Conservation (phyloP, 2,113 vertebrate genomes). For the Campylorhamphus procurvoides region DNA sequence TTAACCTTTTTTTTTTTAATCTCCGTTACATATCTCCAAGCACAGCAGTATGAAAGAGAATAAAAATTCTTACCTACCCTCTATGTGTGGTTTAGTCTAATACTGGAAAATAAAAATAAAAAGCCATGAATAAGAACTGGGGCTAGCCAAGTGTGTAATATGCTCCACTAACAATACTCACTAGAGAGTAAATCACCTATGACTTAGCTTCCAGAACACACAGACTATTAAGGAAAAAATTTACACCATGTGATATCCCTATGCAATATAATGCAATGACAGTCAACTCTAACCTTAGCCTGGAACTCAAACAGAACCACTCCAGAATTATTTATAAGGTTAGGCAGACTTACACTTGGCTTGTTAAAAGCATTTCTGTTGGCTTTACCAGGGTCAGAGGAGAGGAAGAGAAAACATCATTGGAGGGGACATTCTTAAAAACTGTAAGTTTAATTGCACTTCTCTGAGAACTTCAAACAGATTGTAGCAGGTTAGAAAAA, state of each 20-base stretch:
- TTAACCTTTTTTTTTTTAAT: background rate
- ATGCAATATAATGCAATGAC: constrained; percentile 24
- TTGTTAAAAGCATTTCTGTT: background rate
- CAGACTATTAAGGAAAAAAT: constrained; percentile 33
- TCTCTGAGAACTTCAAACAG: background rate
- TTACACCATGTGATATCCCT: constrained; percentile 21
- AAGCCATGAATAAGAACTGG: constrained; percentile 63
- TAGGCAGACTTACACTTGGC: background rate
- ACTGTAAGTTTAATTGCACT: background rate
- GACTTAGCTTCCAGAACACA: constrained; percentile 53
- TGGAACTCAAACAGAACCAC: background rate
- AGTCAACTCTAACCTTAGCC: constrained; percentile 26
- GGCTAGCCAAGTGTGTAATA: constrained; percentile 63
- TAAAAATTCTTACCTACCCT: constrained; percentile 44
- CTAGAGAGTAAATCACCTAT: constrained; percentile 62
- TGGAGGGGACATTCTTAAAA: background rate
- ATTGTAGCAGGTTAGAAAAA: background rate
- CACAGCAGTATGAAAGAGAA: constrained; percentile 21
- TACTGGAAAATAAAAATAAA: constrained; percentile 66
- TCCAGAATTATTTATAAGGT: background rate
- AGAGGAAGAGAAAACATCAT: background rate
- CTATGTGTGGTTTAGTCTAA: constrained; percentile 33
- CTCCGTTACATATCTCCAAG: constrained; percentile 21
- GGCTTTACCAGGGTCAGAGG: background rate
- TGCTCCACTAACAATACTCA: constrained; percentile 61